A percentile compares a stretch with the other conserved stretches of the same genome.
Conservation (phyloP, 2,888 invertebrate species). For the Zootermopsis nevadensis region DNA sequence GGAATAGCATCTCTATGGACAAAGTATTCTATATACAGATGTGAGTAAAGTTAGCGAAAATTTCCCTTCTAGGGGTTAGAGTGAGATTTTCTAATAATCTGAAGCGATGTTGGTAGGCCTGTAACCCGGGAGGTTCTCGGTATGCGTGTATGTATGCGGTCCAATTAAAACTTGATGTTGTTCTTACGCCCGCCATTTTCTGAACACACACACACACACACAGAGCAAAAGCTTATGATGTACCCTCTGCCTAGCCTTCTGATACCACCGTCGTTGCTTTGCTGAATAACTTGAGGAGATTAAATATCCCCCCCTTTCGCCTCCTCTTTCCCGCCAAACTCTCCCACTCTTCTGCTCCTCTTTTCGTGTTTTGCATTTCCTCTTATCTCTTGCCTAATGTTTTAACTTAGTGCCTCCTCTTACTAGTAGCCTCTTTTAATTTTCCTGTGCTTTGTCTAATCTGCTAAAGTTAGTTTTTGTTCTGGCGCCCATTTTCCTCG, state of each 20-base stretch:
- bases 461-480: not conserved
- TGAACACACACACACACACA: constrained; percentile 42
- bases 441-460: constrained; percentile 8
- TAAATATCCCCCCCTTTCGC: constrained; percentile 45
- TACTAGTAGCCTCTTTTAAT: not conserved
- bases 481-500: not conserved
- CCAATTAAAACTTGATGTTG: constrained; percentile 51
- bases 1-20: not conserved
- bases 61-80: constrained; percentile 31
- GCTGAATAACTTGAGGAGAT: constrained; percentile 45
- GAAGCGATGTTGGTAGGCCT: constrained; percentile 23
- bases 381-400: constrained; percentile 36
- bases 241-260: constrained; percentile 33
- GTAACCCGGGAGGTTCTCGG: constrained; percentile 22
- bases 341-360: not conserved
- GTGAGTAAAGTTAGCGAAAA: constrained; percentile 9
- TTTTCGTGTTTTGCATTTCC: constrained; percentile 21
- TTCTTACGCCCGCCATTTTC: constrained; percentile 51
- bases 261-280: constrained; percentile 36
- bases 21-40: constrained; percentile 14
- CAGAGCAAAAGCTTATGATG: constrained; percentile 42
- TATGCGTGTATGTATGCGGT: constrained; percentile 45
- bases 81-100: constrained; percentile 35
- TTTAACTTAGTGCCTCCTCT: constrained; percentile 32
- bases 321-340: constrained; percentile 17